These are phyloP conservation scores for Regulus satrapa DNA, from an alignment of 2,113 vertebrate genomes.

Conservation along the genomic window DNA sequence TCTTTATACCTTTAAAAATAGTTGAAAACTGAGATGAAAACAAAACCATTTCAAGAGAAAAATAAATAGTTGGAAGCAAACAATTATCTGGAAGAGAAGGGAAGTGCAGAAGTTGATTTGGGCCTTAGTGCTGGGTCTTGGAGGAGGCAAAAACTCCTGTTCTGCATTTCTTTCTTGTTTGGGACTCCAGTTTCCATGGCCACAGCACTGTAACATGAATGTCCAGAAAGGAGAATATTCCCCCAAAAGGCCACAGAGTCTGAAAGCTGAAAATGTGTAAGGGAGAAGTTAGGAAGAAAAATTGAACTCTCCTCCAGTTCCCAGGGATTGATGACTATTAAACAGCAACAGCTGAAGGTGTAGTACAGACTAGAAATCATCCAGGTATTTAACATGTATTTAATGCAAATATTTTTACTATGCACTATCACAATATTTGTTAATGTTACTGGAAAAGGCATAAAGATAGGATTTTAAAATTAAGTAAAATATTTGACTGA, in stretches of 20 bases:
- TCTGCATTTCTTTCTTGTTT: not conserved
- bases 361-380: not conserved
- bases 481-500: not conserved
- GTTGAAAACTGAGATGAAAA: not conserved
- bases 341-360: not conserved
- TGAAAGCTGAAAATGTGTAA: not conserved
- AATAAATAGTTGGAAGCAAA: not conserved
- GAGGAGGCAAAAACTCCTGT: not conserved
- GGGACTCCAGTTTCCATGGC: slow-evolving; percentile 1
- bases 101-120: not conserved
- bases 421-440: not conserved
- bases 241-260: not conserved
- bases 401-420: not conserved
- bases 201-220: not conserved
- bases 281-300: not conserved
- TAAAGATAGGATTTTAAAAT: not conserved
- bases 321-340: not conserved
- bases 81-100: not conserved
- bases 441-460: not conserved
- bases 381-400: not conserved
- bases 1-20: slow-evolving; percentile 53
- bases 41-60: not conserved
- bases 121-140: not conserved
- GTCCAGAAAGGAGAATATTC: not conserved
- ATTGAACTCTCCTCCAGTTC: not conserved